Percentiles rank a stretch among this genome's conserved stretches.
phyloP scores from a whole-genome alignment of 2,113 vertebrate species.

The Zosterops japonicus region DNA sequence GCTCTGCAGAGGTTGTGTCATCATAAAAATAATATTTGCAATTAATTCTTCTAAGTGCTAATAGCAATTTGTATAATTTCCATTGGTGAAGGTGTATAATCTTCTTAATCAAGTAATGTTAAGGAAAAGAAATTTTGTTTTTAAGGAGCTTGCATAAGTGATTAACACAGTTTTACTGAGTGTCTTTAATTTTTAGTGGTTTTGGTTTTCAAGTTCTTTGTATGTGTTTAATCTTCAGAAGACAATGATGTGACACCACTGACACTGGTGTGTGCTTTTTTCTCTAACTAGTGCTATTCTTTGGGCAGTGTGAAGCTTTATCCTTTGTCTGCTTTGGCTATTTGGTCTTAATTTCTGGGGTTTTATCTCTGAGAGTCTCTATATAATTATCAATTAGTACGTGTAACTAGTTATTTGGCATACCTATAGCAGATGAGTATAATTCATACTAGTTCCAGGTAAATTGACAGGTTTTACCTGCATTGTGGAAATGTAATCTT shows the following conservation, averaged over 20 bases:
- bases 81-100: background rate
- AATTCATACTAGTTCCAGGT: background rate
- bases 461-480: background rate
- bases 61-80: background rate
- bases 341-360: background rate
- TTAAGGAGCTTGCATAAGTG: background rate
- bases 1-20: background rate
- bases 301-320: background rate
- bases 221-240: rapidly evolving
- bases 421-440: background rate
- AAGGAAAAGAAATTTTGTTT: background rate
- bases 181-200: background rate
- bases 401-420: background rate
- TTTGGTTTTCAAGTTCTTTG: background rate
- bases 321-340: background rate
- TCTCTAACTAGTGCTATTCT: background rate
- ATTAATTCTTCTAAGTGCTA: background rate
- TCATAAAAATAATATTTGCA: background rate
- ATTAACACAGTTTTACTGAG: background rate
- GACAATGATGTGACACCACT: background rate
- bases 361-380: background rate
- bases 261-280: background rate
- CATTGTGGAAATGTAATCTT: background rate
- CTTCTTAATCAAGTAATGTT: background rate
- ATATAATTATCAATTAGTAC: background rate